Evolutionary conservation across 2,797 vertebrate genomes (phyloP), one percentile per base, ranked within the genome.

Genomic region (Uromys caudimaculatus): DNA sequence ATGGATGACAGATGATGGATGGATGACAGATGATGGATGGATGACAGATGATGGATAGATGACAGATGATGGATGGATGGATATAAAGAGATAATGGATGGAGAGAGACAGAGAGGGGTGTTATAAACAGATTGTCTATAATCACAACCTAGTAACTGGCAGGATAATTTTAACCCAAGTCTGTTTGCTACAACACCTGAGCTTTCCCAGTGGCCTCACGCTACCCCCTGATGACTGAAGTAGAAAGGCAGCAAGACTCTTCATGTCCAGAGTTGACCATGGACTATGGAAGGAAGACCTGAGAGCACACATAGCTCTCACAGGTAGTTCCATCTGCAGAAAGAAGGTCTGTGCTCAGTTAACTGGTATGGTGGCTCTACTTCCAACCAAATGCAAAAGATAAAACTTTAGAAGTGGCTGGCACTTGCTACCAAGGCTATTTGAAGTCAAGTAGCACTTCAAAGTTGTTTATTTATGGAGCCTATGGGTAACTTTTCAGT

Each of bases 301-400:
- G 62, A 84, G 38, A 94, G 67, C 17, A 47, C 50, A 3, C 21
- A 32, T 29, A 83, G 19, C 77, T 89, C 93, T 85, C 41, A 50
- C 50, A 38, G 62, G 3, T 29, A 89, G 77, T 32, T 69, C 89
- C 69, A 56, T 62, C 71, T 19, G 14, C 17, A 71, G 24, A 23
- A 73, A 77, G 41, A 88, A n/a, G 27, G 50, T 64, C 86, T 89
- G 27, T 47, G 11, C 27, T 82, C 92, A 47, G 54, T 73, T 92
- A 71, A 62, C 41, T 94, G 38, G 41, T 44, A 41, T 83, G 91
- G 94, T 62, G 32, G 29, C 69, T 86, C 29, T 83, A 44, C 58
- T 94, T 96, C 24, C 69, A 95, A 94, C 38, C 17, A 91, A 94
- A 75, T n/a, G 56, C 6, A 92, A 50, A 92, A 84, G 64, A 88